Conservation (phyloP, 1,140 invertebrate species). For the Protaetia brevitarsis region DNA sequence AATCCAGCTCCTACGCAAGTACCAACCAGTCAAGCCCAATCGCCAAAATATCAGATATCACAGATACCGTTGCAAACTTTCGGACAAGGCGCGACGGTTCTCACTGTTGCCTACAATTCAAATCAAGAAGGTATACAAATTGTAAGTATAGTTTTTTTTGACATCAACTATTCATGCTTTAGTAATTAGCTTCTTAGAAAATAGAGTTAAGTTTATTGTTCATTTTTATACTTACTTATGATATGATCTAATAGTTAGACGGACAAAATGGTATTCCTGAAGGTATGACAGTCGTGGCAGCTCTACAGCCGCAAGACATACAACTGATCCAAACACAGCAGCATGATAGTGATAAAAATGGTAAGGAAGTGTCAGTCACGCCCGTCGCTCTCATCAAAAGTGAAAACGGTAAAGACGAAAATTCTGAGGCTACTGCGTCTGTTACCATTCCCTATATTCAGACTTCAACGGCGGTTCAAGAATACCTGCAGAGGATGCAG, state of each 20-base stretch:
- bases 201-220: not conserved
- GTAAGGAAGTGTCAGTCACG: conserved; percentile 43
- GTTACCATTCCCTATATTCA: conserved; percentile 45
- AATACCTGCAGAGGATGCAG: conserved; percentile 48
- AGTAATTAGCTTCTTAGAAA: no score
- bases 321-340: conserved; percentile 50
- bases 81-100: conserved; percentile 62
- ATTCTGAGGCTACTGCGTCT: conserved; percentile 33
- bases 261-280: conserved; percentile 55
- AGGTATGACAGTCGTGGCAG: conserved; percentile 64
- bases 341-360: conserved; percentile 30
- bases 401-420: conserved; percentile 47
- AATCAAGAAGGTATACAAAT: conserved; percentile 57
- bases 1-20: conserved; percentile 36
- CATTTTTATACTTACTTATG: not conserved
- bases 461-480: conserved; percentile 52
- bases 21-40: conserved; percentile 48
- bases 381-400: conserved; percentile 56
- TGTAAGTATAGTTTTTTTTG: conserved; percentile 35
- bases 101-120: conserved; percentile 69
- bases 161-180: not conserved
- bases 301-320: conserved; percentile 63
- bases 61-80: conserved; percentile 65
- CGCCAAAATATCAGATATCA: conserved; percentile 67
- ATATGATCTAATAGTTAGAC: conserved; percentile 46